Evolutionary conservation across 2,888 invertebrate species (phyloP), one percentile per base, ranked within the genome.

Genomic region (Dusona sp.): DNA sequence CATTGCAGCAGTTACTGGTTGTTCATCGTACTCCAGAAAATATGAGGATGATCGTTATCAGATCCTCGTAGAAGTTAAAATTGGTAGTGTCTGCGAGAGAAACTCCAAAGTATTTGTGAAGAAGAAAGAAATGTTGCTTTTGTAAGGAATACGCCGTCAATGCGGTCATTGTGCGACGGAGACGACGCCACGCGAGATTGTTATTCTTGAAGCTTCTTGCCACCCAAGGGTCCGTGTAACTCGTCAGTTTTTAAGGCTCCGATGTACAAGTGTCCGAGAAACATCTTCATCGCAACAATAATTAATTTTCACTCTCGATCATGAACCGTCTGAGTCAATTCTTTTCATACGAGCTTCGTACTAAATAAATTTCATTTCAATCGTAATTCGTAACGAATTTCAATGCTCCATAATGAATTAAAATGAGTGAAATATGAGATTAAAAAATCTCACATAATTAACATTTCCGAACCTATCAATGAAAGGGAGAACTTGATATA

Each of bases 131-230:
- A 82, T 92, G 91, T 92, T 92, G 89, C 83, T 90, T 88, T 90
- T 90, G 93, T 91, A 93, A 93, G 89, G 88, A 92, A 92, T 92
- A 92, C 82, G 13, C 72, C 82, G 88, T 93, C 90, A 93, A 93
- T 92, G 92, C 89, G 83, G 72, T 89, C 92, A 91, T 91, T 93
- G 92, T 93, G 83, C 84, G 85, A 84, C 70, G 81, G 67, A 54
- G 82, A 57, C 82, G 86, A 84, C 82, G 82, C 73, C 82, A 61
- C 78, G 64, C 33, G 51, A n/a, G 79, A 73, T 83, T 78, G 78
- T 84, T 84, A 82, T 84, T 86, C 75, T 65, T 74, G 68, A 86
- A 25, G 65, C 13, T 51, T 68, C 45, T 70, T 57, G 68, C 75
- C 45, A 42, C 78, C 25, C 79, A 74, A 68, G 42, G 48, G 16